These are phyloP conservation scores for Apistogramma diplotaenia DNA, from an alignment of 2,113 vertebrate genomes.

Conservation along the genomic window DNA sequence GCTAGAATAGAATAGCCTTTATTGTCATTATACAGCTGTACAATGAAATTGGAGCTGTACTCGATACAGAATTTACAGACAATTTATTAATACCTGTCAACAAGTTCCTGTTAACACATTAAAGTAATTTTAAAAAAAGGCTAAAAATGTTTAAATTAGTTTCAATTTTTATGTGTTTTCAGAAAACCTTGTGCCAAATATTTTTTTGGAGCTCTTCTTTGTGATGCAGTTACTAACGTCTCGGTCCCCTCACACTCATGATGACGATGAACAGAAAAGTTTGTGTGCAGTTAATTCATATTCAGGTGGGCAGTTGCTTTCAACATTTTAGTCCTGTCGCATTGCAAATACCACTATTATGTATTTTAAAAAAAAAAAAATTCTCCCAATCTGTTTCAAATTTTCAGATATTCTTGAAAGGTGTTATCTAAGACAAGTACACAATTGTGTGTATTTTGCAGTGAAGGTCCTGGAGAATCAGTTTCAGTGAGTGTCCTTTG, in stretches of 20 bases:
- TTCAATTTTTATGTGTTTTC: constrained; percentile 18
- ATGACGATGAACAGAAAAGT: constrained; percentile 46
- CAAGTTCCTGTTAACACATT: not conserved
- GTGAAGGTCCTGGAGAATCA: constrained; percentile 90
- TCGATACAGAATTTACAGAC: not conserved
- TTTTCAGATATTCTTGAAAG: constrained; percentile 80
- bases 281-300: constrained; percentile 17
- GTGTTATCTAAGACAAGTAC: constrained; percentile 86
- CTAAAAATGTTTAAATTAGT: not conserved
- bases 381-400: not conserved
- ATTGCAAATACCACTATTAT: not conserved
- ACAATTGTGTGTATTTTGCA: constrained; percentile 97
- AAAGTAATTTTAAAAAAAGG: not conserved
- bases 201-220: constrained; percentile 97
- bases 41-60: too few species aligned
- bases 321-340: not conserved
- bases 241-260: constrained; percentile 63
- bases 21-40: too few species aligned
- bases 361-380: not conserved
- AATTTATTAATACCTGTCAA: not conserved
- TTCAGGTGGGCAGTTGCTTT: constrained; percentile 44
- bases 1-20: too few species aligned
- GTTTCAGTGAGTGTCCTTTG: constrained; percentile 84
- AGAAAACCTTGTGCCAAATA: constrained; percentile 96
- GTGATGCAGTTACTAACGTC: constrained; percentile 92